Evolutionary conservation across 1,140 invertebrate species (phyloP), one percentile per base, ranked within the genome.

Genomic region (Acyrthosiphon pisum): DNA sequence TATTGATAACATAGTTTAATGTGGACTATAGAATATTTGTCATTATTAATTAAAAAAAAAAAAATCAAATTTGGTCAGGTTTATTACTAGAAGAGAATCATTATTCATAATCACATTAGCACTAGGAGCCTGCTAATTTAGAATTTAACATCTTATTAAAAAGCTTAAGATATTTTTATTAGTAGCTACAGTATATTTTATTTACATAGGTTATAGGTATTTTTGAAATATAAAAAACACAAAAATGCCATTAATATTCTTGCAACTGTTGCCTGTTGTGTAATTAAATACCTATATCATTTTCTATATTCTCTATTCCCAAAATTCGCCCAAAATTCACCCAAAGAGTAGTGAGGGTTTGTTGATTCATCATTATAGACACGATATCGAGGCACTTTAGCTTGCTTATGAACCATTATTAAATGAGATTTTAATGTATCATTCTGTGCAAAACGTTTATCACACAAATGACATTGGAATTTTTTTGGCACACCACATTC

Each of bases 401-500:
- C 30, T 68, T 46, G 56, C 37, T 53, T 93, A 30, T 93, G 91
- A 44, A 83, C 81, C 41, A 93, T 81, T 20, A 48, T 8, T 48
- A 93, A 56, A 90, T 93, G 93, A 91, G 87, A 90, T 84, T 90
- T 93, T 53, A 81, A 91, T 53, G 84, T 93, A 37, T 30, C 81
- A 53, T 89, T 56, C 41, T 90, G 93, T 44, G 93, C 76, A 41
- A 93, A 93, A 41, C 68, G 94, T 90, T 94, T 93, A 44, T 90
- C 60, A 94, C 95, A 95, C 44, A 94, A 93, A 11, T 94, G 94
- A 94, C 95, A 95, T 7, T 94, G 94, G 93, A 95, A 95, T 93
- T 95, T 94, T 26, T 95, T 95, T 41, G 94, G 94, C 68, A 94
- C 94, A 41, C 95, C 95, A 94, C 95, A 95, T 93, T 95, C 95